A percentile compares a stretch with the other conserved stretches of the same genome.
These are phyloP conservation scores for Apomyelois bistriatella DNA, from an alignment of 2,888 invertebrate species.

Conservation along the genomic window DNA sequence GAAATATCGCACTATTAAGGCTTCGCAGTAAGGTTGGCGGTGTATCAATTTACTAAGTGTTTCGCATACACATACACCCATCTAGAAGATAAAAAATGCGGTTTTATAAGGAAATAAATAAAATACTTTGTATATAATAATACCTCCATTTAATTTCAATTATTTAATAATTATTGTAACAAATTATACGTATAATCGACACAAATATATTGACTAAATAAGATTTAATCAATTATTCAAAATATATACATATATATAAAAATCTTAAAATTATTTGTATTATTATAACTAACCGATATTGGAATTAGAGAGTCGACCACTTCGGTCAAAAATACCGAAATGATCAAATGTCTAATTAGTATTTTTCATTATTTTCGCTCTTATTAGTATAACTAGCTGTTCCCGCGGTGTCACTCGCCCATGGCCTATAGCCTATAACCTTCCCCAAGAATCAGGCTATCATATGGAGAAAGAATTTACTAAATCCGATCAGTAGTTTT, in stretches of 20 bases:
- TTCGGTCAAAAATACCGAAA: constrained; percentile 49
- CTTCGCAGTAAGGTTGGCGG: too few relatives aligned
- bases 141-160: constrained; percentile 65
- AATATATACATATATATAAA: constrained; percentile 11
- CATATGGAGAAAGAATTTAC: too few relatives aligned
- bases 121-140: constrained; percentile 28
- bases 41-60: too few relatives aligned
- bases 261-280: constrained; percentile 19
- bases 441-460: too few relatives aligned
- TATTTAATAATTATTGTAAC: constrained; percentile 32
- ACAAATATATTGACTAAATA: constrained; percentile 18
- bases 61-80: too few relatives aligned
- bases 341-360: constrained; percentile 71
- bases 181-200: constrained; percentile 19
- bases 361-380: constrained; percentile 14
- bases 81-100: neutral
- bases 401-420: too few relatives aligned
- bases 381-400: too few relatives aligned
- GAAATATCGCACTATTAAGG: too few relatives aligned
- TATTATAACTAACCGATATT: constrained; percentile 44
- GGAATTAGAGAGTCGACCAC: constrained; percentile 70
- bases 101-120: neutral
- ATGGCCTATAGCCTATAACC: too few relatives aligned
- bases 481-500: too few relatives aligned
- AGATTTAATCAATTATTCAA: constrained; percentile 7